Percentiles rank a stretch among this genome's conserved stretches.
These are phyloP conservation scores for Stigmatopora argus DNA, from an alignment of 2,113 vertebrate genomes.

Conservation along the genomic window DNA sequence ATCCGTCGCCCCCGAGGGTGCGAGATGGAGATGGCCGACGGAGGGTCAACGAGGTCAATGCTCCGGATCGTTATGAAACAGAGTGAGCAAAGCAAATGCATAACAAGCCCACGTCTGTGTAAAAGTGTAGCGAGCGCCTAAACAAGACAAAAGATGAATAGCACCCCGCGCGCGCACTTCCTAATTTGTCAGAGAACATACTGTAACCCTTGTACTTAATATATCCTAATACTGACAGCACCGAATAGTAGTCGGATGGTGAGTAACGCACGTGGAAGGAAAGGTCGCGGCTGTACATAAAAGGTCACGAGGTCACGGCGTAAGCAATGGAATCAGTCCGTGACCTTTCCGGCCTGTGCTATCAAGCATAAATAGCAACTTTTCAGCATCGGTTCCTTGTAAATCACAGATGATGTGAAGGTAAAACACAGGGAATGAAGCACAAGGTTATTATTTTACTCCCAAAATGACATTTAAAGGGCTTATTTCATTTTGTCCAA, in stretches of 20 bases:
- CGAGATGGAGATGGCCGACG: neutral
- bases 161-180: too few relatives aligned
- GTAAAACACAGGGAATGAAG: neutral
- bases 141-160: too few relatives aligned
- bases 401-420: slow-evolving; percentile 33
- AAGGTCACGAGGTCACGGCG: neutral
- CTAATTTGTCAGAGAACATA: slow-evolving; percentile 23
- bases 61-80: neutral
- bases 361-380: slow-evolving; percentile 20
- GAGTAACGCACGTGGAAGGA: neutral
- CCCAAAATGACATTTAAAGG: too few relatives aligned
- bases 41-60: neutral
- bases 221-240: neutral
- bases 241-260: neutral
- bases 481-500: too few relatives aligned
- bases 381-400: slow-evolving; percentile 38
- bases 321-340: slow-evolving; percentile 32
- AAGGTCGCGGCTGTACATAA: neutral
- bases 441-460: too few relatives aligned
- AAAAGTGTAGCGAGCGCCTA: too few relatives aligned
- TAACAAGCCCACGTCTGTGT: neutral
- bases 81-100: neutral
- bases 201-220: slow-evolving; percentile 9
- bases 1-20: neutral
- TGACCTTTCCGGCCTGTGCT: slow-evolving; percentile 10